These are phyloP conservation scores for Brachymystax lenok DNA, from an alignment of 2,797 vertebrate species.

Conservation along the genomic window DNA sequence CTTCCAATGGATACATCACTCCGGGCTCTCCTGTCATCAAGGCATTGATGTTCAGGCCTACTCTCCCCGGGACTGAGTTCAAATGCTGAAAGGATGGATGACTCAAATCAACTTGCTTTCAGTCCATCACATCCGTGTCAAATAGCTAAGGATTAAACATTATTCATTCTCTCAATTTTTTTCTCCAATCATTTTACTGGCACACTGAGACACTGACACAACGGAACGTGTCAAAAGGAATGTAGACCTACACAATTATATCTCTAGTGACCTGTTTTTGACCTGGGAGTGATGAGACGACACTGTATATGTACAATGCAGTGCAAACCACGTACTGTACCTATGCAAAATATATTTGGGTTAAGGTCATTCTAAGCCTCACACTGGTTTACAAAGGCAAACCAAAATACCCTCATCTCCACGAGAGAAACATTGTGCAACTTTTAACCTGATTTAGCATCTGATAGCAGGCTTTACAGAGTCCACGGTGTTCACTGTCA, in stretches of 20 bases:
- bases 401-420: neutral
- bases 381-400: conserved; percentile 3
- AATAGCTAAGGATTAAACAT: neutral
- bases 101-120: neutral
- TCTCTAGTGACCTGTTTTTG: too few species aligned
- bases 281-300: neutral
- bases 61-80: too few species aligned
- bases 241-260: too few species aligned
- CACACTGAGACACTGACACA: too few species aligned
- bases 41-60: too few species aligned
- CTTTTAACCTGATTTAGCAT: neutral
- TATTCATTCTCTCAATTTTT: too few species aligned
- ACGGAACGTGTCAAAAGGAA: neutral
- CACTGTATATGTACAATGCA: neutral
- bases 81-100: neutral
- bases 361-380: neutral
- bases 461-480: neutral
- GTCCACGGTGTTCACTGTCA: neutral
- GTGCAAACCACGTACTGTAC: neutral
- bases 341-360: neutral
- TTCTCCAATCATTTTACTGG: neutral
- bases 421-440: neutral
- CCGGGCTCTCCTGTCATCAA: too few species aligned
- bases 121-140: neutral
- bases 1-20: too few species aligned